Evolutionary conservation across 1,140 invertebrate genomes (phyloP).

Genomic region (Caenorhabditis latens): DNA sequence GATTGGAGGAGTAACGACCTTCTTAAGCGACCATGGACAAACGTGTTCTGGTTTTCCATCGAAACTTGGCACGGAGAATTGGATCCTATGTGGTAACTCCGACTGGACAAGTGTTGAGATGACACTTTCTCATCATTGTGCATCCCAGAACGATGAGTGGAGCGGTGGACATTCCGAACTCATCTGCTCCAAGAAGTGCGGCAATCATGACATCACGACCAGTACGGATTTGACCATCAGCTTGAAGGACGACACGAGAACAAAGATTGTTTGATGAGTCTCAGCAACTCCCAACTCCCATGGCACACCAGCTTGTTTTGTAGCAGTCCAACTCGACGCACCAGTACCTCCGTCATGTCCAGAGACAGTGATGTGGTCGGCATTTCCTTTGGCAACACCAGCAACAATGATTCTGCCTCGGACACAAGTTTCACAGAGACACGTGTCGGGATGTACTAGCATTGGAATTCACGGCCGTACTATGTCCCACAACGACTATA

Average conservation of each 20-base stretch:
- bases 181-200: slow-evolving; percentile 94
- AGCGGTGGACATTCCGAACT: slow-evolving; percentile 94
- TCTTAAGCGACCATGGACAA: too few species aligned
- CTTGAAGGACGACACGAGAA: slow-evolving; percentile 93
- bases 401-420: slow-evolving; percentile 97
- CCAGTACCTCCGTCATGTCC: slow-evolving; percentile 98
- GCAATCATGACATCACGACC: slow-evolving; percentile 95
- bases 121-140: slow-evolving; percentile 99
- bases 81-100: slow-evolving; percentile 98
- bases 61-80: slow-evolving; percentile 92
- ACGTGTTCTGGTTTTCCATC: slow-evolving; percentile 96
- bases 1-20: slow-evolving; percentile 80
- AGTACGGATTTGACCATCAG: slow-evolving; percentile 92
- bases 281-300: slow-evolving; percentile 97
- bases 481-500: too few species aligned
- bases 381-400: slow-evolving; percentile 97
- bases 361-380: slow-evolving; percentile 97
- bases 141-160: slow-evolving; percentile 96
- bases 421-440: slow-evolving; percentile 98
- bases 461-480: too few species aligned
- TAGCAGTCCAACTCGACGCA: slow-evolving; percentile 91
- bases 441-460: slow-evolving; percentile 78
- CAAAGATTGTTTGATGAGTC: slow-evolving; percentile 97
- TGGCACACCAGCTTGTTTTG: slow-evolving; percentile 92
- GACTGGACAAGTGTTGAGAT: slow-evolving; percentile 98